A percentile compares a stretch with the other conserved stretches of the same genome.
phyloP scores from a whole-genome alignment of 2,888 invertebrate genomes.

The Nebria brevicollis region DNA sequence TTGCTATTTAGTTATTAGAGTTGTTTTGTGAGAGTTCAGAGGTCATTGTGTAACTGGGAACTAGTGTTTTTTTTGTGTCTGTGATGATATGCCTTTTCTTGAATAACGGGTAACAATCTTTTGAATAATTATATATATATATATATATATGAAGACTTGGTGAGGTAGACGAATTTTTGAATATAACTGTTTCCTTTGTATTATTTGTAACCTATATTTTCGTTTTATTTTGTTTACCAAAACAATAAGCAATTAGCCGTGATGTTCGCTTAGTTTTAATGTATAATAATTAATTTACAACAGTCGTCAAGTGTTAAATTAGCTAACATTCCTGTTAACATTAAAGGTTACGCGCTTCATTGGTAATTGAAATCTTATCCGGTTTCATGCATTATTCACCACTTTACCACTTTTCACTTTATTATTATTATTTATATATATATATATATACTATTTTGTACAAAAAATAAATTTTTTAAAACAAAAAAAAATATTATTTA shows the following conservation, averaged over 20 bases:
- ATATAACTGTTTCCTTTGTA: slow-evolving; percentile 17
- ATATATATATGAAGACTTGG: neutral
- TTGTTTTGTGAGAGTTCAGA: slow-evolving; percentile 15
- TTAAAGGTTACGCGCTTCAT: neutral
- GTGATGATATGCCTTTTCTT: slow-evolving; percentile 13
- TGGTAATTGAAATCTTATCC: neutral
- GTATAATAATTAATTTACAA: neutral
- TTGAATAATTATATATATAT: neutral
- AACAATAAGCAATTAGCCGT: neutral
- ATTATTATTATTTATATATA: neutral
- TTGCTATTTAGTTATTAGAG: neutral
- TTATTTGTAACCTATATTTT: slow-evolving; percentile 6
- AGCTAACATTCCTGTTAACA: neutral
- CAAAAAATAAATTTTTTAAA: too few species aligned
- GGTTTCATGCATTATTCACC: neutral
- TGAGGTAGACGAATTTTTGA: neutral
- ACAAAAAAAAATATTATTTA: too few species aligned
- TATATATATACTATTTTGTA: too few species aligned
- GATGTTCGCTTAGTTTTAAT: neutral
- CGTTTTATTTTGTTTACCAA: neutral
- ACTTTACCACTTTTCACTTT: neutral
- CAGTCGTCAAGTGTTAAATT: neutral
- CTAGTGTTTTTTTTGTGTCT: neutral
- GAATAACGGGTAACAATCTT: slow-evolving; percentile 6
- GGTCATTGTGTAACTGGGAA: slow-evolving; percentile 29